These are phyloP conservation scores for Corythornis leucogaster DNA, from an alignment of 2,797 vertebrate species.

Conservation along the genomic window DNA sequence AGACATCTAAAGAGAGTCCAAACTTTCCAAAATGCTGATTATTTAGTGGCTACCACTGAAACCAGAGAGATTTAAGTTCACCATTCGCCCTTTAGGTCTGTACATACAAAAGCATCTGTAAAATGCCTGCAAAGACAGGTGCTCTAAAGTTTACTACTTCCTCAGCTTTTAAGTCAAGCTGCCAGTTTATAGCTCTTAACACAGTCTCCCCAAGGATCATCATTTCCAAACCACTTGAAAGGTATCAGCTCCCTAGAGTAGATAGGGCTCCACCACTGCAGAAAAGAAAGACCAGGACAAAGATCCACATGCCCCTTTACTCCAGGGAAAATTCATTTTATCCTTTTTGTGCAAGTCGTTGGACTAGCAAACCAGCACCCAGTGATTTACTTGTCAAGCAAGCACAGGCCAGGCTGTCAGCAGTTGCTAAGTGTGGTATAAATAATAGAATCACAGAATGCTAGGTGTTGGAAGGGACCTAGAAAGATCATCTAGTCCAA, in stretches of 20 bases:
- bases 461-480: no score
- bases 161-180: not conserved
- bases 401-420: not conserved
- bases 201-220: not conserved
- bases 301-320: not conserved
- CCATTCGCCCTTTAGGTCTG: not conserved
- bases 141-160: not conserved
- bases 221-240: not conserved
- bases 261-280: not conserved
- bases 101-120: not conserved
- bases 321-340: not conserved
- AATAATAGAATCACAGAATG: not conserved
- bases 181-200: not conserved
- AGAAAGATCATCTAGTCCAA: no score
- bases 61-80: not conserved
- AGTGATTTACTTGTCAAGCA: not conserved
- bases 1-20: not conserved
- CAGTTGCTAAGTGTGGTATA: not conserved
- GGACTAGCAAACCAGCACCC: not conserved
- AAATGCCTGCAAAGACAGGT: not conserved
- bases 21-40: not conserved
- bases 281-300: not conserved
- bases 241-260: not conserved
- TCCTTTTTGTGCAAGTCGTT: not conserved
- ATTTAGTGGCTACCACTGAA: not conserved